These are phyloP conservation scores for Leptinotarsa rubiginosa DNA, from an alignment of 2,888 invertebrate species.

Conservation along the genomic window DNA sequence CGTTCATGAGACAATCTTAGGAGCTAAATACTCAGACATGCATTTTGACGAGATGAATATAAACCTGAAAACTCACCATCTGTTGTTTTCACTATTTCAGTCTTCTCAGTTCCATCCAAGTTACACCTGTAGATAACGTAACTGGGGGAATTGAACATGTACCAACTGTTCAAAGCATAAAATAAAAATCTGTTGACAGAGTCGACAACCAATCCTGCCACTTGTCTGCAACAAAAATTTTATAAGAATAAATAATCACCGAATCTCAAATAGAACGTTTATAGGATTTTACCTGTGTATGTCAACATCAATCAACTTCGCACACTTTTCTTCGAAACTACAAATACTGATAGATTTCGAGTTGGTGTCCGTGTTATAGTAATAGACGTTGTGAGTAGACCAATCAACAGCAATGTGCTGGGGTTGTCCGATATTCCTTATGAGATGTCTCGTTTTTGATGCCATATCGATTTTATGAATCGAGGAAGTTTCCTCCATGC, in stretches of 20 bases:
- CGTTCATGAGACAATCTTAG: too few species aligned
- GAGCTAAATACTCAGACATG: too few species aligned
- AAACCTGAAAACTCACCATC: conserved; percentile 42
- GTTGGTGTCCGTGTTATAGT: conserved; percentile 65
- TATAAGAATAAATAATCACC: background rate
- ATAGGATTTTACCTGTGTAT: conserved; percentile 60
- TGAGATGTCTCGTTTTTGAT: conserved; percentile 60
- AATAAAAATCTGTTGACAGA: conserved; percentile 72
- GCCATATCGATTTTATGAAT: conserved; percentile 65
- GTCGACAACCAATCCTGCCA: conserved; percentile 75
- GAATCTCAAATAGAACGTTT: background rate
- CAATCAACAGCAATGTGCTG: conserved; percentile 78
- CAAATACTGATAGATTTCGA: conserved; percentile 60
- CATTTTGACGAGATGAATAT: too few species aligned
- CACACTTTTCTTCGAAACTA: conserved; percentile 58
- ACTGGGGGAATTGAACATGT: conserved; percentile 65
- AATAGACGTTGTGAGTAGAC: conserved; percentile 79
- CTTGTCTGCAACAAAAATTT: conserved; percentile 57
- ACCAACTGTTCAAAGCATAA: conserved; percentile 68
- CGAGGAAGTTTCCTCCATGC: conserved; percentile 64
- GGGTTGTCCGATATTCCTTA: conserved; percentile 68
- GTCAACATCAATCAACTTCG: conserved; percentile 68
- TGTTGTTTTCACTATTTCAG: conserved; percentile 64
- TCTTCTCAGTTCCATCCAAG: conserved; percentile 68
- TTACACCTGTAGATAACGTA: conserved; percentile 69